Evolutionary conservation across 2,113 vertebrate species (phyloP).

Genomic region (Bothrops jararaca): DNA sequence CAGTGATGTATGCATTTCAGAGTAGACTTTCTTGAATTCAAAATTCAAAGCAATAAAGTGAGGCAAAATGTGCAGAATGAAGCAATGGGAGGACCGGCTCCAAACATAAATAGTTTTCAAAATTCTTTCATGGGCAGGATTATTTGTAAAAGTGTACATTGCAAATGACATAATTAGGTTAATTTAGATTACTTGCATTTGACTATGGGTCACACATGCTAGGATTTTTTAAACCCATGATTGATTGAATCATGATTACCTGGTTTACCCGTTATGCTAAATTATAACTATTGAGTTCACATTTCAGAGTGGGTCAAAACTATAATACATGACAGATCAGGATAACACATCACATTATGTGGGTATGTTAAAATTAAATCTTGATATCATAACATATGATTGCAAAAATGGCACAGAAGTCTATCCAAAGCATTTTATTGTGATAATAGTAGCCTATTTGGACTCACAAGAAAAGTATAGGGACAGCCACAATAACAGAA

Average conservation of each 20-base stretch:
- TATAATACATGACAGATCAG: neutral
- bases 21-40: neutral
- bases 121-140: neutral
- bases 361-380: neutral
- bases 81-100: neutral
- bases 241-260: neutral
- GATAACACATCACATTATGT: neutral
- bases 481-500: neutral
- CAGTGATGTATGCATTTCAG: neutral
- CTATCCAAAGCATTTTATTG: neutral
- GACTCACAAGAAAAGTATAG: neutral
- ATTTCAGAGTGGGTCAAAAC: neutral
- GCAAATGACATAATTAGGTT: neutral
- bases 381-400: neutral
- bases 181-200: neutral
- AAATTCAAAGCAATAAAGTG: accelerated
- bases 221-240: neutral
- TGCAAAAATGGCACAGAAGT: neutral
- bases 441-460: neutral
- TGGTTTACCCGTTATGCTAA: neutral
- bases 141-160: neutral
- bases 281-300: neutral
- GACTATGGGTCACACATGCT: neutral
- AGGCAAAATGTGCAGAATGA: neutral
- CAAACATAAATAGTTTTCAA: neutral